These are phyloP conservation scores for Neofelis nebulosa DNA, from an alignment of 2,113 vertebrate species.

Conservation along the genomic window DNA sequence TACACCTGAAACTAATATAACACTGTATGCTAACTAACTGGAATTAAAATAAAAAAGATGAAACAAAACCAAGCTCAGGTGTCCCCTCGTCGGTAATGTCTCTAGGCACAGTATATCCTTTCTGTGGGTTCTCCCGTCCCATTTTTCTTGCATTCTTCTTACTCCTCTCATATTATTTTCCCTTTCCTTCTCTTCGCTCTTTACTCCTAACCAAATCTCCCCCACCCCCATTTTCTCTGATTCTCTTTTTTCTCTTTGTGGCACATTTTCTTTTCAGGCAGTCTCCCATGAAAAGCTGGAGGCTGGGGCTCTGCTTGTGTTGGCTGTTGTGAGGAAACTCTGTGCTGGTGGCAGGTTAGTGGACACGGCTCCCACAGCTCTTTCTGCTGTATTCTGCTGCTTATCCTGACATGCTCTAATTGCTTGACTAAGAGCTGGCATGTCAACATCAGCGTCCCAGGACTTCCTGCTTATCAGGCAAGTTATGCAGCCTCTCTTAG, in stretches of 20 bases:
- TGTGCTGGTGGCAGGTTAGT: background rate
- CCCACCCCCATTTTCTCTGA: background rate
- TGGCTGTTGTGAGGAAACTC: background rate
- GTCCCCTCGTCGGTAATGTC: background rate
- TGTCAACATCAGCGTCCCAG: background rate
- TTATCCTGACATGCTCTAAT: background rate
- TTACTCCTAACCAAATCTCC: background rate
- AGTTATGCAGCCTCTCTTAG: background rate
- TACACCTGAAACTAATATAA: background rate
- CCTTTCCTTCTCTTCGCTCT: background rate
- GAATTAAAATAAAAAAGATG: background rate
- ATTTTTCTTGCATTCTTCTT: background rate
- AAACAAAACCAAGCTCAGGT: background rate
- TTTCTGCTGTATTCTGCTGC: background rate
- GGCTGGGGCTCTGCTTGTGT: background rate
- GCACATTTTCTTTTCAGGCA: background rate
- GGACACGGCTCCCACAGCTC: background rate
- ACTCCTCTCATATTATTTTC: background rate
- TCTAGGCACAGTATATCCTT: background rate
- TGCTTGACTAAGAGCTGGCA: background rate
- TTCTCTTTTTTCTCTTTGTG: background rate
- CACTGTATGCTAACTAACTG: background rate
- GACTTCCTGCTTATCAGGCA: background rate
- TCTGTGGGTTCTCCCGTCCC: background rate
- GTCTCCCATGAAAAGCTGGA: background rate